Evolutionary conservation across 2,797 vertebrate species (phyloP).

Genomic region (Myotis pilosus): DNA sequence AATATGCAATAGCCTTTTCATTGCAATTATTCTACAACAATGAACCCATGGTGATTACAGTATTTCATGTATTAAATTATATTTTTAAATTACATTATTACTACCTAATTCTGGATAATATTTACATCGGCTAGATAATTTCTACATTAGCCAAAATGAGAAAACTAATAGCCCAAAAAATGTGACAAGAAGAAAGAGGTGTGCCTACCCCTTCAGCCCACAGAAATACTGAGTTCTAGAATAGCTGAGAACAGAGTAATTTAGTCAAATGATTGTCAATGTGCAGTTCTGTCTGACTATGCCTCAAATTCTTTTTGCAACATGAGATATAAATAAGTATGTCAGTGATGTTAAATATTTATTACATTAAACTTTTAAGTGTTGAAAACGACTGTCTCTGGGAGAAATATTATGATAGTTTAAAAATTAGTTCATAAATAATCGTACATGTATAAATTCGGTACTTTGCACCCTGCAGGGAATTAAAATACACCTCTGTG

Average conservation of each 20-base stretch:
- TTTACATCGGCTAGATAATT: neutral
- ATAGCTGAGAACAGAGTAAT: neutral
- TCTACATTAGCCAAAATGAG: slow-evolving; percentile 23
- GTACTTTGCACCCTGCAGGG: neutral
- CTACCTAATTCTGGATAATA: slow-evolving; percentile 32
- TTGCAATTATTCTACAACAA: slow-evolving; percentile 35
- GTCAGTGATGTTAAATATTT: slow-evolving; percentile 36
- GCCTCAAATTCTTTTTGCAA: neutral
- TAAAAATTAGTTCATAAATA: slow-evolving; percentile 48
- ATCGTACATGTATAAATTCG: slow-evolving; percentile 35
- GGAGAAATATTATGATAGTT: slow-evolving; percentile 30
- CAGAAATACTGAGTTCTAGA: neutral
- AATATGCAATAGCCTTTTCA: slow-evolving; percentile 65
- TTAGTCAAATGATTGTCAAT: neutral
- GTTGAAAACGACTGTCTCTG: slow-evolving; percentile 12
- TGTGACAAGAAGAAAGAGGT: neutral
- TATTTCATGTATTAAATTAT: slow-evolving; percentile 45
- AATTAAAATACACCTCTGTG: neutral
- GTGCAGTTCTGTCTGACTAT: neutral
- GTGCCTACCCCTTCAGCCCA: neutral
- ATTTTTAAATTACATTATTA: neutral
- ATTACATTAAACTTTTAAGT: slow-evolving; percentile 48
- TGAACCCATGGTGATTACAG: neutral
- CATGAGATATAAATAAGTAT: slow-evolving; percentile 16
- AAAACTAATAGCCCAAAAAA: neutral